These are phyloP conservation scores for Macquaria australasica DNA, from an alignment of 2,113 vertebrate genomes.

Conservation along the genomic window DNA sequence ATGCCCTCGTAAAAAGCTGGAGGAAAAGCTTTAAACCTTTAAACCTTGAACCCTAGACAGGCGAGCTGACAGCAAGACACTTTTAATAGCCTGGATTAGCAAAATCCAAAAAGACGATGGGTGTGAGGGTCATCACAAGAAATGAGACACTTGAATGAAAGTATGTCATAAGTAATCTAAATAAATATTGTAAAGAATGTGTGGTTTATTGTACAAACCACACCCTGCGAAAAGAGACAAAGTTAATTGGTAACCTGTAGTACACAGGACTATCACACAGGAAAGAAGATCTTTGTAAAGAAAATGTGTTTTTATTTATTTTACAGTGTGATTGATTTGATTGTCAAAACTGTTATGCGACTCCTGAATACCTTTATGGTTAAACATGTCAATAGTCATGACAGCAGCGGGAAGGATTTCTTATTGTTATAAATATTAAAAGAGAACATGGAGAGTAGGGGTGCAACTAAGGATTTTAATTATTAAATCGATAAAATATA, in stretches of 20 bases:
- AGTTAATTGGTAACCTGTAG: constrained; percentile 1
- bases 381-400: neutral
- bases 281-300: neutral
- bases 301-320: too few species aligned
- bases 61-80: neutral
- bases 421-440: neutral
- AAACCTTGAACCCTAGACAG: constrained; percentile 40
- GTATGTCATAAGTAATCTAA: neutral
- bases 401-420: neutral
- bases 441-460: neutral
- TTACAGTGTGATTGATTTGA: constrained; percentile 1
- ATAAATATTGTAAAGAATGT: neutral
- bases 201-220: neutral
- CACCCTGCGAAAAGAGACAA: constrained; percentile 6
- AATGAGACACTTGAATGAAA: neutral
- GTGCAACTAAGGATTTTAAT: neutral
- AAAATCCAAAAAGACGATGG: neutral
- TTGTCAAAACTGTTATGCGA: neutral
- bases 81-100: constrained; percentile 28
- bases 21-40: constrained; percentile 19
- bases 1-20: constrained; percentile 36
- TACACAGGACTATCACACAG: neutral
- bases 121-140: neutral
- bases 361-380: neutral
- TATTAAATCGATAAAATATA: neutral